Percentiles rank a stretch among this genome's conserved stretches.
Evolutionary conservation across 2,113 vertebrate genomes (phyloP).

Genomic region (Brachirus orientalis): DNA sequence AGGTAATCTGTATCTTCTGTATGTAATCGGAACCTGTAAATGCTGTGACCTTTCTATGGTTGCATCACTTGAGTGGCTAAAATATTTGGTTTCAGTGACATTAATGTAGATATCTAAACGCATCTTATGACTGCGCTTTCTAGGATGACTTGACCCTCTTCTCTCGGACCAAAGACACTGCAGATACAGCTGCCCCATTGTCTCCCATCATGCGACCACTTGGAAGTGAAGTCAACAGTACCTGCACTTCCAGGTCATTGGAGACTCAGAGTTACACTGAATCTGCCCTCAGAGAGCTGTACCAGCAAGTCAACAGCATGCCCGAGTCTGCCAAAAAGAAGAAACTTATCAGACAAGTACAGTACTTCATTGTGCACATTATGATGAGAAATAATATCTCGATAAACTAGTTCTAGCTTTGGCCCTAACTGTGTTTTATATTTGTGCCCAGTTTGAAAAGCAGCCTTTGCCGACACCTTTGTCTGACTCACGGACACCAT

Average conservation of each 20-base stretch:
- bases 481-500: slow-evolving; percentile 37
- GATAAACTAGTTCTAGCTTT: background rate
- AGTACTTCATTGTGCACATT: background rate
- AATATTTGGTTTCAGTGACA: background rate
- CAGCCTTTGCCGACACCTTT: slow-evolving; percentile 47
- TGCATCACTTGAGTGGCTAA: background rate
- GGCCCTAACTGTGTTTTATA: background rate
- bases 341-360: slow-evolving; percentile 93
- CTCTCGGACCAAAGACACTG: slow-evolving; percentile 58
- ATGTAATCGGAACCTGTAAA: slow-evolving; percentile 2
- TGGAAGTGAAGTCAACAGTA: background rate
- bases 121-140: slow-evolving; percentile 12
- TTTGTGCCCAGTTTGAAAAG: slow-evolving; percentile 69
- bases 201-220: slow-evolving; percentile 40
- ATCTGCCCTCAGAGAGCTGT: slow-evolving; percentile 90
- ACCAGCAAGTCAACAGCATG: slow-evolving; percentile 91
- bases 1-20: background rate
- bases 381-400: background rate
- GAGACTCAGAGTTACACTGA: slow-evolving; percentile 87
- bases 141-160: slow-evolving; percentile 91
- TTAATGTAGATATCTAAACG: background rate
- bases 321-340: slow-evolving; percentile 97
- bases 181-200: slow-evolving; percentile 35
- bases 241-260: background rate
- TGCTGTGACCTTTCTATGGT: background rate